A percentile compares a stretch with the other conserved stretches of the same genome.
Conservation (phyloP, 2,797 vertebrate genomes). For the Melopsittacus undulatus region DNA sequence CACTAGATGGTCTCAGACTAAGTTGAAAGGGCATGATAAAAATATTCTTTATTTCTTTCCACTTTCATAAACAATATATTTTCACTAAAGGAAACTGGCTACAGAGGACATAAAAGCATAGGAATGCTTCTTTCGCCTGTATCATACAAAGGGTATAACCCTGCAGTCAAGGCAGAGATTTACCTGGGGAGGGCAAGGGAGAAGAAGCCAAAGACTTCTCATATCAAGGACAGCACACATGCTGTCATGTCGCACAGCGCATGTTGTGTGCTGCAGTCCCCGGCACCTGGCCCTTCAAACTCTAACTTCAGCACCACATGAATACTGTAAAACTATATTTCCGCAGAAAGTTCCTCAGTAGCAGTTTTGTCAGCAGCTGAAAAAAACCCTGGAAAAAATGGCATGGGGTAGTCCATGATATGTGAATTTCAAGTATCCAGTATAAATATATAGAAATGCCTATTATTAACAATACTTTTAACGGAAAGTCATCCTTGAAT, state of each 20-base stretch:
- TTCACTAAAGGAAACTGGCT: not conserved
- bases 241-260: not conserved
- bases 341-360: not conserved
- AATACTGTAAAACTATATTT: not conserved
- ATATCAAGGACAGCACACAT: not conserved
- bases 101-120: not conserved
- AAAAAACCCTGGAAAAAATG: not conserved
- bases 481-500: constrained; percentile 31
- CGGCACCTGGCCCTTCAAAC: not conserved
- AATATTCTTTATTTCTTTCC: not conserved
- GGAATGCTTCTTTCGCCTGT: not conserved
- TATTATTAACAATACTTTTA: constrained; percentile 62
- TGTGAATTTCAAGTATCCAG: constrained; percentile 33
- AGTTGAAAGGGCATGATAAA: not conserved
- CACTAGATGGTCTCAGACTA: not conserved
- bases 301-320: not conserved
- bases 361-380: not conserved
- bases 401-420: not conserved
- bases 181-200: not conserved
- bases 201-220: not conserved
- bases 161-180: not conserved
- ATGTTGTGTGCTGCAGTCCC: not conserved
- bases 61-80: not conserved
- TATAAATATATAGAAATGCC: constrained; percentile 38
- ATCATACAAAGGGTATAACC: not conserved